These are phyloP conservation scores for Sardina pilchardus DNA, from an alignment of 2,113 vertebrate species.

Conservation along the genomic window DNA sequence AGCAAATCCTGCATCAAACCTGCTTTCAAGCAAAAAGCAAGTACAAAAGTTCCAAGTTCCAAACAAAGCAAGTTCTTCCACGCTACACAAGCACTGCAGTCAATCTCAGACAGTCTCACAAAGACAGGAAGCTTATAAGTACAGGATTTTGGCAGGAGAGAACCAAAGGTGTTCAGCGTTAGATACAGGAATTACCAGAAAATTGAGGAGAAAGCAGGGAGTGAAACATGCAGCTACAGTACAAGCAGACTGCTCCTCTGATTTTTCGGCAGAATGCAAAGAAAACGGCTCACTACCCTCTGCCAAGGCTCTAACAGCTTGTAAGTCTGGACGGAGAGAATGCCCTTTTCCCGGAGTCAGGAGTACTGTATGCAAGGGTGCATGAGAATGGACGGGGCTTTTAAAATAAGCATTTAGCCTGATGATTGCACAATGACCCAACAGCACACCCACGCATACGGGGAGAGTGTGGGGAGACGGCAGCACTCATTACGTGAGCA, in stretches of 20 bases:
- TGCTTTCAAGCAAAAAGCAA: no score
- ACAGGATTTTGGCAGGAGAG: no score
- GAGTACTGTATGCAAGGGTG: not conserved
- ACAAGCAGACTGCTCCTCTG: not conserved
- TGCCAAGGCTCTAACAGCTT: not conserved
- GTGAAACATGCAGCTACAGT: not conserved
- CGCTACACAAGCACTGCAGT: no score
- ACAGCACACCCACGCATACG: slow-evolving; percentile 1
- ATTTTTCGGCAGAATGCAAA: not conserved
- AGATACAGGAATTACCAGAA: not conserved
- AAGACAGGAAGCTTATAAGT: no score
- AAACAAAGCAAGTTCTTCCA: no score
- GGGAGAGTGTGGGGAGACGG: not conserved
- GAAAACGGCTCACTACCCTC: not conserved
- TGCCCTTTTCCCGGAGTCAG: no score
- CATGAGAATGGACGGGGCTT: not conserved
- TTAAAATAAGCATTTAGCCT: not conserved
- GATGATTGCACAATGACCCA: not conserved
- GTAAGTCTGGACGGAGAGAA: not conserved
- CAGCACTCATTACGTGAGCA: not conserved
- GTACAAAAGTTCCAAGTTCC: no score
- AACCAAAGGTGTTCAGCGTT: not conserved
- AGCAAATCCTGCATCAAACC: no score
- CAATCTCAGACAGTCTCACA: no score
- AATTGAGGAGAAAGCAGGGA: not conserved